Percentiles rank a stretch among this genome's conserved stretches.
phyloP scores from a whole-genome alignment of 92 coral and sea anemone genomes.

The Micromussa lordhowensis region DNA sequence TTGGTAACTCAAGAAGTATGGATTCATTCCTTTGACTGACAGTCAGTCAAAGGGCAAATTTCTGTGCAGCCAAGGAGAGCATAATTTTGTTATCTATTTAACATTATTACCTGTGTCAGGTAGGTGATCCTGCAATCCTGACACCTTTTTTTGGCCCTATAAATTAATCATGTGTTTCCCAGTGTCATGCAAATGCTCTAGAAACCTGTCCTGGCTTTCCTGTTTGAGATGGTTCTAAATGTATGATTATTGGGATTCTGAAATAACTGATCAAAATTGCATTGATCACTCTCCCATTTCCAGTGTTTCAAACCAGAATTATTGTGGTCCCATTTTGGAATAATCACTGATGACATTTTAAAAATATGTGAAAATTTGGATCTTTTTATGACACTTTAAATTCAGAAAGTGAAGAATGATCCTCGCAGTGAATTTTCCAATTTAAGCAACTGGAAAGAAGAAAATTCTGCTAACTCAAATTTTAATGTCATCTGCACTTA shows the following conservation, averaged over 20 bases:
- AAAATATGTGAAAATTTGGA: background rate
- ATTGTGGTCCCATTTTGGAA: background rate
- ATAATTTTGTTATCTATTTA: background rate
- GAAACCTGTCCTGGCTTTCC: background rate
- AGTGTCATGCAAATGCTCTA: background rate
- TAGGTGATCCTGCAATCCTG: background rate
- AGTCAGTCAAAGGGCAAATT: background rate
- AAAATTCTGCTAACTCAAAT: background rate
- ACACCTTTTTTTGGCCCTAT: background rate
- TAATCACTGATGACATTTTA: background rate
- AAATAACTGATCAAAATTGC: background rate
- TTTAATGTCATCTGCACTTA: background rate
- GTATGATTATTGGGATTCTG: background rate
- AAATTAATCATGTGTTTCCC: background rate
- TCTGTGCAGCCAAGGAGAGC: background rate
- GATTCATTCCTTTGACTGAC: background rate
- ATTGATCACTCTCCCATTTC: background rate
- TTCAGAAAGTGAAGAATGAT: no score
- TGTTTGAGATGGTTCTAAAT: background rate
- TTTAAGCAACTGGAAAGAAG: no score
- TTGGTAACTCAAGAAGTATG: background rate
- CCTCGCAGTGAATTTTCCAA: no score
- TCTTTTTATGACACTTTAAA: background rate
- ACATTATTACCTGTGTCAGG: background rate
- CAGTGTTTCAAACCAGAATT: background rate